These are phyloP conservation scores for Himalopsyche kuldschensis DNA, from an alignment of 2,888 invertebrate genomes.

Conservation along the genomic window DNA sequence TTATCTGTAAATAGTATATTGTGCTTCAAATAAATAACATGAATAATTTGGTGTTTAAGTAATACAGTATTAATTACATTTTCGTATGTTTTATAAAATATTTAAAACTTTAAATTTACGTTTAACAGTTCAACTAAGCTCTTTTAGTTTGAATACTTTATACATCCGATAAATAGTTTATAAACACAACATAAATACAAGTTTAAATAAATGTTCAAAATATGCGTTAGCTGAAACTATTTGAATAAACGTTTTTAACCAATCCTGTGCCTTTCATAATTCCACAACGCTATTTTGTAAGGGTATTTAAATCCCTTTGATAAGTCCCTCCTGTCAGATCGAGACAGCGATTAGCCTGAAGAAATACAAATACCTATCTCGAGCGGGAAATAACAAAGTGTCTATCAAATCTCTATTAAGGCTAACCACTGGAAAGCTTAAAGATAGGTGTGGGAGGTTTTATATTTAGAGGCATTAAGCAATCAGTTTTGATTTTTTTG, in stretches of 20 bases:
- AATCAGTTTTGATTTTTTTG: background rate
- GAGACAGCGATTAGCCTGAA: background rate
- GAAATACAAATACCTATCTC: background rate
- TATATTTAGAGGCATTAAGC: background rate
- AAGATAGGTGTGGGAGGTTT: background rate
- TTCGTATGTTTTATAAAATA: no score
- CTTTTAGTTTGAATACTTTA: background rate
- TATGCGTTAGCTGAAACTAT: background rate
- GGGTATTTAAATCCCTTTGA: background rate
- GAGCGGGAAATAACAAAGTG: background rate
- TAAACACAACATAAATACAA: background rate
- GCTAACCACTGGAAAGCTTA: background rate
- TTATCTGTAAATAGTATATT: no score
- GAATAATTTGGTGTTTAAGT: no score
- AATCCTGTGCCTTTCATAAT: background rate
- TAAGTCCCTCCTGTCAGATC: background rate
- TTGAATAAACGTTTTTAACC: background rate
- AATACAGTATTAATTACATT: no score
- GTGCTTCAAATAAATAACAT: no score
- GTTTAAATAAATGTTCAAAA: background rate
- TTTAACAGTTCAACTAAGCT: no score
- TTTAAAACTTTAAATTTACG: no score
- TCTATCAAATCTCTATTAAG: background rate
- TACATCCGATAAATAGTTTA: background rate
- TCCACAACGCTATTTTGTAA: background rate